Percentiles rank a stretch among this genome's conserved stretches.
phyloP scores from a whole-genome alignment of 2,797 vertebrate species.

The Phrynocephalus vlangalii region DNA sequence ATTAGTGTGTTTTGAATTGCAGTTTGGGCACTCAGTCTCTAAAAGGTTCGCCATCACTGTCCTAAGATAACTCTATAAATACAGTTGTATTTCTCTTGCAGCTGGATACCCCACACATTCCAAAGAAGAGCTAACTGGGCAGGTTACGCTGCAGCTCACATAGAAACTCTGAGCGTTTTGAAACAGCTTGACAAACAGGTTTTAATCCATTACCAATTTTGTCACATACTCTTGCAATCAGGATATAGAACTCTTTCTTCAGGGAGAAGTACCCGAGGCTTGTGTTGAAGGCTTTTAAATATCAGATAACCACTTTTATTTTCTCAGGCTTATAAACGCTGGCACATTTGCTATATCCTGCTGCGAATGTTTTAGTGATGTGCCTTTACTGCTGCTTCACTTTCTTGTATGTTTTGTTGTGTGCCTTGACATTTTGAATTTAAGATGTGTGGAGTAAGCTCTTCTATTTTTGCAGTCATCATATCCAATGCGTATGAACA shows the following conservation, averaged over 20 bases:
- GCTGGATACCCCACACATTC: too few relatives aligned
- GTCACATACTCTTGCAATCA: neutral
- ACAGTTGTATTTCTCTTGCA: too few relatives aligned
- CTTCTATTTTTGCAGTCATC: constrained; percentile 85
- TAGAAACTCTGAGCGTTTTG: neutral
- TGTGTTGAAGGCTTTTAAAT: neutral
- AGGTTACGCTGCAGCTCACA: neutral
- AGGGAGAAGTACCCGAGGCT: too few relatives aligned
- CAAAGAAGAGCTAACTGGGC: neutral
- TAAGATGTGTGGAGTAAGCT: neutral
- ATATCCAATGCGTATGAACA: constrained; percentile 91
- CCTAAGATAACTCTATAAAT: too few relatives aligned
- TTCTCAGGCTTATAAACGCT: neutral
- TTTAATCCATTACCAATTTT: neutral
- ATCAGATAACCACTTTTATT: neutral
- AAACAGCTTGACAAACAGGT: neutral
- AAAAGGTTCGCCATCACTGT: too few relatives aligned
- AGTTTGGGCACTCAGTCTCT: too few relatives aligned
- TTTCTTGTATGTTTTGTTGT: neutral
- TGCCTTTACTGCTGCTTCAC: neutral
- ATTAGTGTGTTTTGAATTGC: too few relatives aligned
- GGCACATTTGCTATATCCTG: neutral
- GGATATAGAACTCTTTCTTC: neutral
- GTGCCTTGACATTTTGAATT: neutral
- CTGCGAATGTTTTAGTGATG: neutral